Percentiles rank a stretch among this genome's conserved stretches.
Conservation (phyloP, 2,113 vertebrate genomes). For the Podilymbus podiceps region DNA sequence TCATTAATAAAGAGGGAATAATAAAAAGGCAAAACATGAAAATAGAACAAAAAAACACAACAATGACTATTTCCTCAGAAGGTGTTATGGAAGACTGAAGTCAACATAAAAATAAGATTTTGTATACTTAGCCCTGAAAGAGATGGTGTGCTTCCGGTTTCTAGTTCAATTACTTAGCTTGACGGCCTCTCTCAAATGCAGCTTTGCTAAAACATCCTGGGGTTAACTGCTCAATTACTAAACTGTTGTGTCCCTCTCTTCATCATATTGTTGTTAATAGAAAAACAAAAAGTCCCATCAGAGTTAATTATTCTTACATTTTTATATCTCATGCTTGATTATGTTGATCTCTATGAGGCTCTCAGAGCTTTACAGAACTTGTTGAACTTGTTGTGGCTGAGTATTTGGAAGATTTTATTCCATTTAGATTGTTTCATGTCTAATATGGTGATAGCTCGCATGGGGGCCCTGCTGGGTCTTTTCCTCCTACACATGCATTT, state of each 20-base stretch:
- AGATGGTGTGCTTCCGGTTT: neutral
- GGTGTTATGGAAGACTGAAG: neutral
- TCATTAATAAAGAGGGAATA: neutral
- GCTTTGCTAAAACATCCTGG: neutral
- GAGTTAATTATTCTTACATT: neutral
- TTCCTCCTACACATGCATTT: fast-evolving
- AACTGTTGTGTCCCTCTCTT: neutral
- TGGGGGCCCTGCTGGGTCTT: neutral
- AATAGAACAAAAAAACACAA: neutral
- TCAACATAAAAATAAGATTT: neutral
- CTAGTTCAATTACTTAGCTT: neutral
- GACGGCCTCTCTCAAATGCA: neutral
- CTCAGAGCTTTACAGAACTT: neutral
- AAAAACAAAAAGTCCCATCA: neutral
- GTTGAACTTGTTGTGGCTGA: neutral
- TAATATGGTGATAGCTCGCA: neutral
- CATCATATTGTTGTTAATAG: neutral
- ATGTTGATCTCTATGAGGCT: neutral
- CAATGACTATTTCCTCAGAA: neutral
- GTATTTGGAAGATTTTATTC: neutral
- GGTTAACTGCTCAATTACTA: neutral
- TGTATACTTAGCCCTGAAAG: neutral
- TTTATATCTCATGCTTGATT: neutral
- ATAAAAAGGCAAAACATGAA: neutral
- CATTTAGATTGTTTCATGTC: neutral